Percentiles rank a stretch among this genome's conserved stretches.
phyloP scores from a whole-genome alignment of 1,140 invertebrate species.

The Helicoverpa armigera region DNA sequence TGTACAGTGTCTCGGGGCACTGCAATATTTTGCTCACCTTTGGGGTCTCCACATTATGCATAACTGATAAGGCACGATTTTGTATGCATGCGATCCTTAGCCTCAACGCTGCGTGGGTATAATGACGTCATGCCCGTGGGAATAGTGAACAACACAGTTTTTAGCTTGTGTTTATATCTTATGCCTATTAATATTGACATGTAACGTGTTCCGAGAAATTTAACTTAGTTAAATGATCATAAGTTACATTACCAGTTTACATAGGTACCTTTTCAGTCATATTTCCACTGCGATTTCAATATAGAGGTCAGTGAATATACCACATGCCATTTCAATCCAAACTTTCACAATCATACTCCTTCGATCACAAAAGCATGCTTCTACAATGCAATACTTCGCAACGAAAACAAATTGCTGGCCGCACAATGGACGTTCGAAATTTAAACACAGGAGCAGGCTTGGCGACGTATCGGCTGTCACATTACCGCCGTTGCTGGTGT shows the following conservation, averaged over 20 bases:
- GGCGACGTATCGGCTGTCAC: constrained; percentile 86
- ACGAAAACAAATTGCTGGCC: constrained; percentile 41
- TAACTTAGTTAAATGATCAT: too few species aligned
- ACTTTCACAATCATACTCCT: too few species aligned
- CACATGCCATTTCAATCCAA: too few species aligned
- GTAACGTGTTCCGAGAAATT: not conserved
- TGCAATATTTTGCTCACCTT: constrained; percentile 85
- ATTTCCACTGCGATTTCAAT: too few species aligned
- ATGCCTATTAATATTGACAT: constrained; percentile 23
- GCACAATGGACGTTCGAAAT: constrained; percentile 60
- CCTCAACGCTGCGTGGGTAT: constrained; percentile 61
- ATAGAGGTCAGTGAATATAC: too few species aligned
- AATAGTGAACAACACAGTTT: constrained; percentile 67
- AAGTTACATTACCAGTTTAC: too few species aligned
- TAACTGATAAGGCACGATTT: constrained; percentile 83
- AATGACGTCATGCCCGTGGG: constrained; percentile 78
- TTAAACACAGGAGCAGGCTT: constrained; percentile 73
- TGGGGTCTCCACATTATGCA: constrained; percentile 83
- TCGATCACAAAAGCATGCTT: too few species aligned
- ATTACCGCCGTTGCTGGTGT: constrained; percentile 80
- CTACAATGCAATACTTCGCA: constrained; percentile 2
- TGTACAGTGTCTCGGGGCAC: constrained; percentile 62
- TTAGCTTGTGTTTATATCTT: constrained; percentile 66
- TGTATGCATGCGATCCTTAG: constrained; percentile 86
- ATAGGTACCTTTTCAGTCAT: too few species aligned